Percentiles rank a stretch among this genome's conserved stretches.
These are phyloP conservation scores for Gordius sp. DNA, from an alignment of 2,888 invertebrate genomes.

Conservation along the genomic window DNA sequence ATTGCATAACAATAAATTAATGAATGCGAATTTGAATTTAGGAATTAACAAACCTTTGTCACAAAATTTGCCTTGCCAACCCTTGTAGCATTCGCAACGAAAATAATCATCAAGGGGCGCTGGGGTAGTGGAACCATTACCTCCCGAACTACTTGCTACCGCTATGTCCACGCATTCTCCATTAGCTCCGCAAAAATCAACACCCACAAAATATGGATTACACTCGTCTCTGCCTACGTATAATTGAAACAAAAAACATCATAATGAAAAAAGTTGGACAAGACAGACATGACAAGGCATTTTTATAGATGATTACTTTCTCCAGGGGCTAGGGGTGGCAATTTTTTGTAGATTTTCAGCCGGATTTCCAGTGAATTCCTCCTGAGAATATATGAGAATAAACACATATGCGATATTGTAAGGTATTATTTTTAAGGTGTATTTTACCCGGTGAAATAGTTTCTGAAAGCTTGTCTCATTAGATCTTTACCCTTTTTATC, in stretches of 20 bases:
- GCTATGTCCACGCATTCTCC: slow-evolving; percentile 3
- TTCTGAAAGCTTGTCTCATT: slow-evolving; percentile 9
- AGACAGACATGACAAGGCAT: too few relatives aligned
- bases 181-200: slow-evolving; percentile 6
- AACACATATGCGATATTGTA: neutral
- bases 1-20: too few relatives aligned
- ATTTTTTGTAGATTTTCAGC: neutral
- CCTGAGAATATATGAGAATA: neutral
- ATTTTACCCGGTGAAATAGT: slow-evolving; percentile 8
- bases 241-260: too few relatives aligned
- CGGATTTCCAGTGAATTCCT: neutral
- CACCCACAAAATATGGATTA: slow-evolving; percentile 4
- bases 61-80: slow-evolving; percentile 5
- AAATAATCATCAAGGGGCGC: neutral
- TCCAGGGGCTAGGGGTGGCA: neutral
- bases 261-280: too few relatives aligned
- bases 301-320: too few relatives aligned
- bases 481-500: slow-evolving; percentile 6
- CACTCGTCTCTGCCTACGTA: neutral
- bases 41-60: slow-evolving; percentile 13
- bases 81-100: neutral
- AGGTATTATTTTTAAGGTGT: too few relatives aligned
- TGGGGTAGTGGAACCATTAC: neutral
- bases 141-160: neutral
- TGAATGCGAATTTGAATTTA: too few relatives aligned